phyloP scores from a whole-genome alignment of 2,797 vertebrate species.

The Pithecia hirsuta region DNA sequence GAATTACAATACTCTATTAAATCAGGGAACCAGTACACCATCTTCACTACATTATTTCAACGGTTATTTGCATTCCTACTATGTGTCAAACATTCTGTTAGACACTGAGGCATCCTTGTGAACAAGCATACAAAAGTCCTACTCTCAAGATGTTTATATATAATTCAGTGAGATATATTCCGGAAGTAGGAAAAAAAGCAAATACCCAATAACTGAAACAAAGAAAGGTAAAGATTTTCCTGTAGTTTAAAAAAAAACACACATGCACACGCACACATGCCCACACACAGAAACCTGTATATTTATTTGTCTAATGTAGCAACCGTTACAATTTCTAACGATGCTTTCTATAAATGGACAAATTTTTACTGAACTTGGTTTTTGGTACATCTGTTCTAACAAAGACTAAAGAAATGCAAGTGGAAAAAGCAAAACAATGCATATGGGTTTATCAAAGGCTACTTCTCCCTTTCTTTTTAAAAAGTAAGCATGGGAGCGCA shows the following conservation, averaged over 20 bases:
- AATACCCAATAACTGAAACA: constrained; percentile 19
- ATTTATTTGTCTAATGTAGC: background rate
- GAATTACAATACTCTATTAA: background rate
- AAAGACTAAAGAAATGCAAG: constrained; percentile 8
- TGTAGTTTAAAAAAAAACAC: background rate
- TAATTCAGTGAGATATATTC: background rate
- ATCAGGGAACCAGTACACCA: background rate
- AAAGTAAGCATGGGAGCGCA: background rate
- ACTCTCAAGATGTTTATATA: background rate
- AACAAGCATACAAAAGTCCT: background rate
- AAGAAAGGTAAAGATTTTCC: constrained; percentile 33
- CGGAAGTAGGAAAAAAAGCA: background rate
- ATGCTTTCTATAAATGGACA: background rate
- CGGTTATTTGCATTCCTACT: background rate
- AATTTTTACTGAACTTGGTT: background rate
- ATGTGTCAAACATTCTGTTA: background rate
- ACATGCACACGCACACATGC: background rate
- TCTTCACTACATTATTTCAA: background rate
- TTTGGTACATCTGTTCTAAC: background rate
- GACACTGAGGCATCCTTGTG: background rate
- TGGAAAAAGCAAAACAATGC: constrained; percentile 41
- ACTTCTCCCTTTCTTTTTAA: background rate
- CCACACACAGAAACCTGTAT: background rate
- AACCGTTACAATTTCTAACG: background rate
- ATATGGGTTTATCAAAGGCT: background rate